Evolutionary conservation across 1,140 invertebrate species (phyloP).

Genomic region (Diuraphis noxia): DNA sequence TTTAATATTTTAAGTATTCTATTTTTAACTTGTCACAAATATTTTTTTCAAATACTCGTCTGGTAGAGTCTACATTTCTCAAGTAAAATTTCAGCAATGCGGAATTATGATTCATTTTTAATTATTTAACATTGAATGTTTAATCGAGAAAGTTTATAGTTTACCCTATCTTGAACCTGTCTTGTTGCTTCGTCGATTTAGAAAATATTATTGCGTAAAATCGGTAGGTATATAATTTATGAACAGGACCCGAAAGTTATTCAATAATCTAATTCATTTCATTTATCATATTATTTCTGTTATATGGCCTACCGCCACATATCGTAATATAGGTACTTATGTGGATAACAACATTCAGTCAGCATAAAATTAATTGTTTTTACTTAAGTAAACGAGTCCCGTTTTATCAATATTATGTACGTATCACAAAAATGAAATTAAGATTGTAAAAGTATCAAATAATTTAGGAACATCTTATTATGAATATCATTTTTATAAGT

Average conservation of each 20-base stretch:
- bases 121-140: neutral
- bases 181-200: neutral
- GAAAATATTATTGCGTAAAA: constrained; percentile 37
- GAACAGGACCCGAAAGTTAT: constrained; percentile 33
- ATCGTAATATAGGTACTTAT: neutral
- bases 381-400: neutral
- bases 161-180: constrained; percentile 8
- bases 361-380: constrained; percentile 1
- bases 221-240: constrained; percentile 6
- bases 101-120: neutral
- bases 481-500: neutral
- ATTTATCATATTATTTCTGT: neutral
- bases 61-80: neutral
- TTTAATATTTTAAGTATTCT: neutral
- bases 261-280: constrained; percentile 8
- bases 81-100: constrained; percentile 6
- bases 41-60: neutral
- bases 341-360: neutral
- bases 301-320: neutral
- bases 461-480: neutral
- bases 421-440: neutral
- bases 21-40: neutral
- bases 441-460: too few species aligned
- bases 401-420: neutral
- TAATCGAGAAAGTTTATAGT: constrained; percentile 27